These are phyloP conservation scores for Leptopilina clavipes DNA, from an alignment of 1,140 invertebrate genomes.

Conservation along the genomic window DNA sequence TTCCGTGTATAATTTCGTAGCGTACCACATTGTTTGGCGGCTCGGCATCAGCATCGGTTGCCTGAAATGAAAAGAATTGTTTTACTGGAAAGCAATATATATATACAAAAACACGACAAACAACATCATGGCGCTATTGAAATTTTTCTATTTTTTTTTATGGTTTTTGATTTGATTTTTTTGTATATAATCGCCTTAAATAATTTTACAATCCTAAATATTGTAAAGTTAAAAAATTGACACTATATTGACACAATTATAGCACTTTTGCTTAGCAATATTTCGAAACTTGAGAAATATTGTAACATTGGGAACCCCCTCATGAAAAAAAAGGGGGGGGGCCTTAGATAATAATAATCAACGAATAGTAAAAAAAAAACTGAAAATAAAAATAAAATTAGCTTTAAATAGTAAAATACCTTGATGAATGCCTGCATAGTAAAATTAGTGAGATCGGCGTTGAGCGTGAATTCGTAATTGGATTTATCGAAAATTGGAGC, in stretches of 20 bases:
- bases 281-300: too few relatives aligned
- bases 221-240: too few relatives aligned
- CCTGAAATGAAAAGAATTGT: constrained; percentile 69
- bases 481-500: constrained; percentile 86
- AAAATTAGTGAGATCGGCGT: constrained; percentile 83
- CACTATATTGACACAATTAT: too few relatives aligned
- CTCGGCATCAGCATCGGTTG: constrained; percentile 87
- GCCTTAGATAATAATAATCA: too few relatives aligned
- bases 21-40: constrained; percentile 90
- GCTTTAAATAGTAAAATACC: constrained; percentile 57
- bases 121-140: background rate
- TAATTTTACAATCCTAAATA: too few relatives aligned
- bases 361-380: too few relatives aligned
- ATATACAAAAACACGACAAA: background rate
- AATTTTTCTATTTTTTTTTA: background rate
- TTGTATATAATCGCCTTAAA: too few relatives aligned
- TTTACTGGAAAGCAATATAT: background rate
- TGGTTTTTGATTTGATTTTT: too few relatives aligned
- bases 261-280: too few relatives aligned
- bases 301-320: too few relatives aligned
- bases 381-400: too few relatives aligned
- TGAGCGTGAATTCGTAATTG: constrained; percentile 88
- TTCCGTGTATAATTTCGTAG: constrained; percentile 88
- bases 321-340: too few relatives aligned
- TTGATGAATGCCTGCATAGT: constrained; percentile 83